Conservation (phyloP, 1,140 invertebrate genomes). For the Magallana gigas region DNA sequence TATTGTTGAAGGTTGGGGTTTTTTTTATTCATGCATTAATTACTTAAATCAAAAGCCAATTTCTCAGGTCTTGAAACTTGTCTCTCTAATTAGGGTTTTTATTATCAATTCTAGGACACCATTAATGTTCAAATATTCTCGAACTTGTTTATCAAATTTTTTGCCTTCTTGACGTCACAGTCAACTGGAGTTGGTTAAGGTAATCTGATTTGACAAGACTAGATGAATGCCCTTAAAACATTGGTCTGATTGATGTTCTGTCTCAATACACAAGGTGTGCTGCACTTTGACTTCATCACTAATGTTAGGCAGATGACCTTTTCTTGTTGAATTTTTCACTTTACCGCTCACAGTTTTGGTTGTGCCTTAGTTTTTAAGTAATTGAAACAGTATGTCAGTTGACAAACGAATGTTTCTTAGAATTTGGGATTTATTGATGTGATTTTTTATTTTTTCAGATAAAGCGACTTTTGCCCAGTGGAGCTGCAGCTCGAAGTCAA, state of each 20-base stretch:
- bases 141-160: neutral
- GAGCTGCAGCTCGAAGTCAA: constrained; percentile 56
- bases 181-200: constrained; percentile 10
- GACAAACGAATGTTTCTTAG: neutral
- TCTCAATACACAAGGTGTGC: neutral
- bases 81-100: neutral
- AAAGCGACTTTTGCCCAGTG: constrained; percentile 60
- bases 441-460: constrained; percentile 57
- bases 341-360: neutral
- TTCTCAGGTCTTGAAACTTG: neutral
- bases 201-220: constrained; percentile 28
- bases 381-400: neutral
- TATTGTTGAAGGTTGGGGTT: no score
- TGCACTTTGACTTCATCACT: constrained; percentile 29
- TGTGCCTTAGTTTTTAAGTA: neutral
- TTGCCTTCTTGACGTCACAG: constrained; percentile 16
- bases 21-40: no score
- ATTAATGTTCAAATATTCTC: neutral
- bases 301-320: neutral
- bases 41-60: neutral
- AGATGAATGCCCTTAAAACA: constrained; percentile 33
- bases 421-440: neutral
- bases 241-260: constrained; percentile 2
- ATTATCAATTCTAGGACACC: neutral
- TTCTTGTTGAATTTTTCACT: constrained; percentile 6